Evolutionary conservation across 2,797 vertebrate species (phyloP).

Genomic region (Fundulus diaphanus): DNA sequence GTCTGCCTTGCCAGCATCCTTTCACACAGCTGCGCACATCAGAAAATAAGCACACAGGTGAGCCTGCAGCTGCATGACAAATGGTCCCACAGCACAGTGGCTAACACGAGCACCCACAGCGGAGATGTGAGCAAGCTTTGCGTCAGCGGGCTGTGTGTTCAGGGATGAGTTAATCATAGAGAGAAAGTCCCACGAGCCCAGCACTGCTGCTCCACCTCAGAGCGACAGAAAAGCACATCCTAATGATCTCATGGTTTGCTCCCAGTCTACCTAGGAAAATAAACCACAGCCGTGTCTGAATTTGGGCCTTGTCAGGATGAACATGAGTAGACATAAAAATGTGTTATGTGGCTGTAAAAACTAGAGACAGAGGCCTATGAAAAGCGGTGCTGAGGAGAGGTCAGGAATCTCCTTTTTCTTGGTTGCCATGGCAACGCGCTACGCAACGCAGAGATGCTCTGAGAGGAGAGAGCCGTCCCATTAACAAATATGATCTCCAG

Average conservation of each 20-base stretch:
- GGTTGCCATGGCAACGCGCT: constrained; percentile 76
- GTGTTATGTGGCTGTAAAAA: constrained; percentile 14
- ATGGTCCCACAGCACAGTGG: constrained; percentile 26
- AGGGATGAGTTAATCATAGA: constrained; percentile 71
- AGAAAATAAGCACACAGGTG: constrained; percentile 23
- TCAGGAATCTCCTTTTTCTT: constrained; percentile 76
- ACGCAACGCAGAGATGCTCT: constrained; percentile 68
- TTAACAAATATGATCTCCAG: constrained; percentile 9
- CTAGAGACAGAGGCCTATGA: constrained; percentile 38
- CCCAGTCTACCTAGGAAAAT: constrained; percentile 4
- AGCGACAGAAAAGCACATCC: constrained; percentile 38
- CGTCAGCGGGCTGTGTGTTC: constrained; percentile 60
- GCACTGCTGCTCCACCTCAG: constrained; percentile 45
- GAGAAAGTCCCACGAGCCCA: constrained; percentile 60
- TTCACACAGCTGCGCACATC: constrained; percentile 17
- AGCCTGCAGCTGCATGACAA: constrained; percentile 37
- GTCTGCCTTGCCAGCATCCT: constrained; percentile 14
- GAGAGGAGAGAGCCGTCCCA: constrained; percentile 24
- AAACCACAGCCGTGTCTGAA: not conserved
- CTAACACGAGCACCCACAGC: constrained; percentile 43
- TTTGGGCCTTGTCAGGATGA: not conserved
- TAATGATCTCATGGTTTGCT: constrained; percentile 37
- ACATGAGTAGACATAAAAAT: constrained; percentile 1
- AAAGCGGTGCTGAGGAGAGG: constrained; percentile 65
- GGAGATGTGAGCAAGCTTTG: constrained; percentile 54